Evolutionary conservation across 2,888 invertebrate genomes (phyloP), one percentile per base, ranked within the genome.

Genomic region (Nomada ruficornis): DNA sequence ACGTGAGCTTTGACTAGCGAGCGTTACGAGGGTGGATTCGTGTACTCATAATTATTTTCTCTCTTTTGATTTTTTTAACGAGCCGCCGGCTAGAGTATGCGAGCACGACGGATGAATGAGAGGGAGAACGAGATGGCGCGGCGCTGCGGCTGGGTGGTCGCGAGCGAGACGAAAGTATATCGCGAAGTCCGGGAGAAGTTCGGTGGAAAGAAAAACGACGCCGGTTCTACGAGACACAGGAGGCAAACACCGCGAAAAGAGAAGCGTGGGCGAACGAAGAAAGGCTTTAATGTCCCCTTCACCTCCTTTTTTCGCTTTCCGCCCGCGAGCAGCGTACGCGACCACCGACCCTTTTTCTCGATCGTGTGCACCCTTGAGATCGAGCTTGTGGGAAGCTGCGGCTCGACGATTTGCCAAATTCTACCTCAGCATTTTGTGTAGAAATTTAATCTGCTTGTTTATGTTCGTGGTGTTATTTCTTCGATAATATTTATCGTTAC

Each of bases 1-100:
- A 85, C 85, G 85, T 88, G 87, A 88, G 87, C 89, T 88, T 88
- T 88, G 88, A 88, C 88, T 87, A 88, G 85, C 76, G 89, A 88
- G 77, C 88, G 85, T 88, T 85, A 88, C 86, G 70, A 86, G 82
- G 82, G 83, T 83, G 77, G 87, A 82, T 82, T 85, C 83, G 81
- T 84, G 78, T 85, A 76, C 87, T 86, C 83, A 65, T 87, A 88
- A 88, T 88, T 88, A 88, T 85, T 88, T 87, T 88, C 64, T 83
- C 82, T 83, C 79, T 83, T 85, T 83, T 86, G 80, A 86, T 86
- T 88, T 84, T 86, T 87, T 87, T 86, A 85, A 86, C 81, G 84
- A 86, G 85, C 82, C 73, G 78, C 79, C 50, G n/a, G 26, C 70
- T 59, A 52, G 70, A 77, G 74, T 54, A 76, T 77, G 80, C 77